Evolutionary conservation across 2,888 invertebrate species (phyloP).

Genomic region (Baccha elongata): DNA sequence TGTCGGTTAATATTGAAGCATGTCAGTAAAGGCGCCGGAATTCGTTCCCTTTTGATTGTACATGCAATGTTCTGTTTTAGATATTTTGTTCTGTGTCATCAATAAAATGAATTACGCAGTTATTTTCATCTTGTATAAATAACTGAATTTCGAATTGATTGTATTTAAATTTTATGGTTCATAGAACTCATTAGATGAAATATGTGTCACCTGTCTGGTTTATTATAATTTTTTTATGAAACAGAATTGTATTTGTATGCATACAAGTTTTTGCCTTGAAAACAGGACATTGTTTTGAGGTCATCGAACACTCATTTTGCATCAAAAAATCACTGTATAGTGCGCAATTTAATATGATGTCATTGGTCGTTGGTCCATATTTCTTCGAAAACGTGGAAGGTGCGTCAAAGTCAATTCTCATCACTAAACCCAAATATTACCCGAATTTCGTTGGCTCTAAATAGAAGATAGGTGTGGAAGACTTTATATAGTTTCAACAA

Average conservation of each 20-base stretch:
- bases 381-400: too few species aligned
- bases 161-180: constrained; percentile 29
- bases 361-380: too few species aligned
- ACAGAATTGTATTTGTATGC: background rate
- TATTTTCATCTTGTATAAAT: constrained; percentile 6
- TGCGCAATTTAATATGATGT: too few species aligned
- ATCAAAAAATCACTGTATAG: too few species aligned
- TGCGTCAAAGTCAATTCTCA: too few species aligned
- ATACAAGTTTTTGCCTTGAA: background rate
- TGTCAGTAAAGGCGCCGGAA: background rate
- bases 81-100: constrained; percentile 12
- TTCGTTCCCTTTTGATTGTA: background rate
- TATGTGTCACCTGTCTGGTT: constrained; percentile 6
- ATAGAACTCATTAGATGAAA: constrained; percentile 10
- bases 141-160: constrained; percentile 12
- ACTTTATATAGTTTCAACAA: too few species aligned
- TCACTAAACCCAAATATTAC: too few species aligned
- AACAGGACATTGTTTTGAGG: too few species aligned
- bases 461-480: too few species aligned
- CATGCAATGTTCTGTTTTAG: background rate
- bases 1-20: too few species aligned
- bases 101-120: constrained; percentile 29
- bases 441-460: too few species aligned
- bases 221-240: background rate
- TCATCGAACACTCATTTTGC: too few species aligned